Percentiles rank a stretch among this genome's conserved stretches.
These are phyloP conservation scores for Peromyscus californicus DNA, from an alignment of 2,113 vertebrate genomes.

Conservation along the genomic window DNA sequence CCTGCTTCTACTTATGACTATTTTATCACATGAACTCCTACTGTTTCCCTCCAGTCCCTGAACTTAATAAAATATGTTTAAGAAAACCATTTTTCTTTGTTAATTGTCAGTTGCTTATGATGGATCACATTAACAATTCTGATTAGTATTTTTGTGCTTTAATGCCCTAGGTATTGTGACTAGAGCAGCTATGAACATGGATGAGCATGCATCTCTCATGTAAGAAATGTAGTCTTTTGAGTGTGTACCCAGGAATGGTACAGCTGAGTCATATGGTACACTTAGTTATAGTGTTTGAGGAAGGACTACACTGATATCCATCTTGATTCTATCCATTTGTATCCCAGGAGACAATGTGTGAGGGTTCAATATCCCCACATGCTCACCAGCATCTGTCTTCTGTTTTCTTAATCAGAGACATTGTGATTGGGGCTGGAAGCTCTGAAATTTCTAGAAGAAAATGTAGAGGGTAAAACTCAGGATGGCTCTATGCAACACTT, in stretches of 20 bases:
- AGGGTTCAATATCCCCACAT: neutral
- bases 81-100: neutral
- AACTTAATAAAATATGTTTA: neutral
- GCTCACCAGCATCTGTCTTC: neutral
- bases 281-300: neutral
- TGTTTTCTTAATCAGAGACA: neutral
- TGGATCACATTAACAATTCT: neutral
- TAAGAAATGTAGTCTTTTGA: neutral
- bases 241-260: neutral
- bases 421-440: neutral
- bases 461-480: neutral
- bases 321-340: neutral
- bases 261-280: neutral
- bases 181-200: neutral
- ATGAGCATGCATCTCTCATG: neutral
- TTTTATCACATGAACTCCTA: neutral
- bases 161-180: too few relatives aligned
- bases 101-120: neutral
- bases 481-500: neutral
- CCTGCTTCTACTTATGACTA: neutral
- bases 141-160: neutral
- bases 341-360: fast-evolving
- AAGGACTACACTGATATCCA: neutral
- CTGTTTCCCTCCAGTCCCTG: fast-evolving
- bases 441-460: neutral